Evolutionary conservation across 1,140 invertebrate genomes (phyloP).

Genomic region (Calliopsis andreniformis): DNA sequence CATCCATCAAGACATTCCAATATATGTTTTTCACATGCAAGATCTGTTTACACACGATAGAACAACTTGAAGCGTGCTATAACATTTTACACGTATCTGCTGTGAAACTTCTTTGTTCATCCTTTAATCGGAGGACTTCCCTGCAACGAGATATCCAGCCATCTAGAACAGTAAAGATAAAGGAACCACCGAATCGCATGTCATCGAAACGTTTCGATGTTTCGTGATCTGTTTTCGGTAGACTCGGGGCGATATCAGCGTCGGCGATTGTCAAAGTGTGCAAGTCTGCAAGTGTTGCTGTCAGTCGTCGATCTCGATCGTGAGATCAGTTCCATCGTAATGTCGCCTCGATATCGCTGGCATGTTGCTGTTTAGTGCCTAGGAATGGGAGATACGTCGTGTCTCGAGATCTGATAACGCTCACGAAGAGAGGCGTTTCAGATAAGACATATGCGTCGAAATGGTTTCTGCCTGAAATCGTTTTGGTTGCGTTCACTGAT

Average conservation of each 20-base stretch:
- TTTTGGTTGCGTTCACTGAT: not conserved
- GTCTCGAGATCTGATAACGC: slow-evolving; percentile 62
- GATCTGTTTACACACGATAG: not conserved
- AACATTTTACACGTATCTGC: not conserved
- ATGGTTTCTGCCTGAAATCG: not conserved
- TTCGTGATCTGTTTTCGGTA: slow-evolving; percentile 38
- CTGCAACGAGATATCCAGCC: slow-evolving; percentile 15
- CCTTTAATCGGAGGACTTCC: not conserved
- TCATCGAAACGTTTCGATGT: slow-evolving; percentile 57
- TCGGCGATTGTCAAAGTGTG: slow-evolving; percentile 15
- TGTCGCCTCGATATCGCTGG: slow-evolving; percentile 29
- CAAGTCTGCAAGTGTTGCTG: slow-evolving; percentile 23
- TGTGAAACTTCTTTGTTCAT: slow-evolving; percentile 9
- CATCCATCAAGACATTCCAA: not conserved
- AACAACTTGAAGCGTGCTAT: not conserved
- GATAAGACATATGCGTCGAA: slow-evolving; percentile 55
- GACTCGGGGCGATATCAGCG: slow-evolving; percentile 39
- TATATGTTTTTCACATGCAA: slow-evolving; percentile 22
- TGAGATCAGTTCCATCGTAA: slow-evolving; percentile 40
- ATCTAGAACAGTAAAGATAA: slow-evolving; percentile 38
- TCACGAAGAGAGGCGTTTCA: slow-evolving; percentile 54
- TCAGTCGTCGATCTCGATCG: slow-evolving; percentile 21
- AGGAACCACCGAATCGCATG: slow-evolving; percentile 49
- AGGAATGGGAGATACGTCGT: slow-evolving; percentile 32
- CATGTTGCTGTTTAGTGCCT: slow-evolving; percentile 20